Conservation (phyloP, 2,797 vertebrate genomes). For the Enteromius radiatus region DNA sequence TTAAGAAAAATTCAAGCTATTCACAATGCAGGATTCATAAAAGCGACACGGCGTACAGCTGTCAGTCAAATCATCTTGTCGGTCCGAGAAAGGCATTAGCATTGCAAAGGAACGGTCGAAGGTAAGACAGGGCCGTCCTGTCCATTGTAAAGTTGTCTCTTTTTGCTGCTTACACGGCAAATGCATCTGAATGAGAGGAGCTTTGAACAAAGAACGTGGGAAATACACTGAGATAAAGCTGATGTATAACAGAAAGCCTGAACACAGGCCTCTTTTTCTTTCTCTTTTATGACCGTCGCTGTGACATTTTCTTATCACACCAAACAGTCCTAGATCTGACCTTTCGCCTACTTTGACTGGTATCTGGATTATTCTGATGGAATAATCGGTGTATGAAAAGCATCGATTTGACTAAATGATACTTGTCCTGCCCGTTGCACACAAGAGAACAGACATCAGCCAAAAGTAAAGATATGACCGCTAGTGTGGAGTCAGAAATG, state of each 20-base stretch:
- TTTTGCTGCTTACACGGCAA: constrained; percentile 49
- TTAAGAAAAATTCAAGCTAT: constrained; percentile 60
- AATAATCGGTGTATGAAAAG: constrained; percentile 70
- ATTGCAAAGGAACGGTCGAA: constrained; percentile 66
- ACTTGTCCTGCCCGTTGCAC: constrained; percentile 40
- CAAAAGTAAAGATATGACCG: constrained; percentile 57
- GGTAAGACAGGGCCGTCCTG: constrained; percentile 43
- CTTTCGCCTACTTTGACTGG: constrained; percentile 80
- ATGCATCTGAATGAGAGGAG: constrained; percentile 53
- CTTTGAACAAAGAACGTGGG: constrained; percentile 64
- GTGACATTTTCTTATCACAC: constrained; percentile 82
- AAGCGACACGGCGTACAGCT: constrained; percentile 50
- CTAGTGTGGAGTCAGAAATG: constrained; percentile 14
- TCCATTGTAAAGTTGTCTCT: constrained; percentile 71
- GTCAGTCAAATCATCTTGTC: constrained; percentile 66
- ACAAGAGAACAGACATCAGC: constrained; percentile 39
- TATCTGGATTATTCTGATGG: constrained; percentile 77
- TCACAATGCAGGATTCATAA: constrained; percentile 57
- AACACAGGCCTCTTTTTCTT: constrained; percentile 60
- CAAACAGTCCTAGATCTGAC: constrained; percentile 76
- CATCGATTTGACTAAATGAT: constrained; percentile 68
- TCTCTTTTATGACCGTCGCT: constrained; percentile 57
- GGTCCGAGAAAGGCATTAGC: constrained; percentile 70
- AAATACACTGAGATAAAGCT: constrained; percentile 68
- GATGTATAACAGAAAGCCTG: constrained; percentile 74